Evolutionary conservation across 2,797 vertebrate genomes (phyloP).

Genomic region (Crotalus adamanteus): DNA sequence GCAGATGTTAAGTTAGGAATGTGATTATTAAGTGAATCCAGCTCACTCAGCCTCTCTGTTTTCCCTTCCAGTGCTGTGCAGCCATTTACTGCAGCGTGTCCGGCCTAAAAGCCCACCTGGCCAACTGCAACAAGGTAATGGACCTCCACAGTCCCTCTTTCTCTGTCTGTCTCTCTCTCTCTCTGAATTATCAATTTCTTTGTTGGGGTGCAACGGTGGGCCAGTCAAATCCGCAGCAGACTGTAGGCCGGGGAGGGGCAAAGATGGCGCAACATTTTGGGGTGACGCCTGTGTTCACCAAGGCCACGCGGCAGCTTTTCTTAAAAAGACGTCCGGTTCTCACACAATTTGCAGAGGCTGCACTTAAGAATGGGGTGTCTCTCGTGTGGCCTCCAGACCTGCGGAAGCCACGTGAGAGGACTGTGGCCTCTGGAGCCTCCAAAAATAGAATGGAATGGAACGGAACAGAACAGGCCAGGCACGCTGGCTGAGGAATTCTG

Average conservation of each 20-base stretch:
- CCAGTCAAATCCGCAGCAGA: neutral
- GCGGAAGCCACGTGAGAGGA: too few species aligned
- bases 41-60: conserved; percentile 8
- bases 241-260: neutral
- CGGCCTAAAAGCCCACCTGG: conserved; percentile 94
- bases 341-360: too few species aligned
- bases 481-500: too few species aligned
- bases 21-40: neutral
- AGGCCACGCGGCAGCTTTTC: too few species aligned
- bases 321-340: too few species aligned
- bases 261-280: too few species aligned
- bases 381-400: too few species aligned
- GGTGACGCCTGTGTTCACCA: too few species aligned
- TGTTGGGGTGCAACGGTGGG: neutral
- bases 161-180: neutral
- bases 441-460: too few species aligned
- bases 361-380: too few species aligned
- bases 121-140: conserved; percentile 93
- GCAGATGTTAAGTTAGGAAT: neutral
- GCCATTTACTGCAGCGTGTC: conserved; percentile 98
- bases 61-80: conserved; percentile 85
- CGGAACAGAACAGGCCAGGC: too few species aligned
- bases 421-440: too few species aligned
- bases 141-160: neutral
- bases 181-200: neutral